phyloP scores from a whole-genome alignment of 2,113 vertebrate species.

The Chloropsis cyanopogon region DNA sequence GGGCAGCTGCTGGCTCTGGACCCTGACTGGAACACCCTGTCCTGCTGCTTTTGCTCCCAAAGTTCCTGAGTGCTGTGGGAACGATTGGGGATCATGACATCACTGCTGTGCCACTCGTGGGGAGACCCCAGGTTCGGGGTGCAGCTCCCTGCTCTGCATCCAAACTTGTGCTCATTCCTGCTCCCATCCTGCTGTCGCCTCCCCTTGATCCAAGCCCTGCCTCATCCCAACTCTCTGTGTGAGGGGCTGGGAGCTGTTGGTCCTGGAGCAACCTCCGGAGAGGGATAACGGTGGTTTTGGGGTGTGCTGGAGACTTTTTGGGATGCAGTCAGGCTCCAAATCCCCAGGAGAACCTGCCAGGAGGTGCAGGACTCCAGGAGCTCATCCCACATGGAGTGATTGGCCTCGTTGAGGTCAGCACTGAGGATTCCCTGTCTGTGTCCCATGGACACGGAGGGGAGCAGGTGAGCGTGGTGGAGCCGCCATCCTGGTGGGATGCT shows the following conservation, averaged over 20 bases:
- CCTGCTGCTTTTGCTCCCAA: accelerated
- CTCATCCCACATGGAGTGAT: not conserved
- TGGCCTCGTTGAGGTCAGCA: accelerated
- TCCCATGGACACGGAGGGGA: accelerated
- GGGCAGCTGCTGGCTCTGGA: not conserved
- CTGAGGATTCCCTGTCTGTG: not conserved
- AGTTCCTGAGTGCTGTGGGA: accelerated
- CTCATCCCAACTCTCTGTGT: accelerated
- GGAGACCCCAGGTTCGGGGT: accelerated
- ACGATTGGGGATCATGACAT: accelerated
- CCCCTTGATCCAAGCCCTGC: not conserved
- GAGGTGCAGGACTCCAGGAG: not conserved
- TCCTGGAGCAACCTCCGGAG: accelerated
- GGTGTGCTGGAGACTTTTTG: accelerated
- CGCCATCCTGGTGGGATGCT: not conserved
- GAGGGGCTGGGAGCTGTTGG: not conserved
- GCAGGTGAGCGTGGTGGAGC: accelerated
- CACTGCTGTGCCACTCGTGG: accelerated
- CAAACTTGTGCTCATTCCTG: accelerated
- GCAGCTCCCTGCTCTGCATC: not conserved
- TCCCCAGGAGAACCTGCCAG: not conserved
- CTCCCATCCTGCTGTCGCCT: accelerated
- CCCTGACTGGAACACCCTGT: accelerated
- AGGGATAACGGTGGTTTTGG: not conserved
- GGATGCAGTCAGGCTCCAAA: not conserved